A percentile compares a stretch with the other conserved stretches of the same genome.
These are phyloP conservation scores for Lapara coniferarum DNA, from an alignment of 2,888 invertebrate species.

Conservation along the genomic window DNA sequence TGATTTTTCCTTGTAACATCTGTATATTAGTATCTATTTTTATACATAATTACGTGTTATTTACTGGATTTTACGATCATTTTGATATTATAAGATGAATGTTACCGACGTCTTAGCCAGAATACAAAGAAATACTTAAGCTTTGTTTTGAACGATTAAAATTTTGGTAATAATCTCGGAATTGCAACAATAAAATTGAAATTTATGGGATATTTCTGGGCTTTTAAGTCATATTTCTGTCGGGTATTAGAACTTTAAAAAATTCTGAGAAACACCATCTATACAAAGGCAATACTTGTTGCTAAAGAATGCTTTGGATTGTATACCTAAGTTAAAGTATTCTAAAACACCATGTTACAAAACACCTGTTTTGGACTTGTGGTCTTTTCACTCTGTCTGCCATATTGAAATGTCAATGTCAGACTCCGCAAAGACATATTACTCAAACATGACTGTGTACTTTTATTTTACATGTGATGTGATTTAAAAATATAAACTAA, in stretches of 20 bases:
- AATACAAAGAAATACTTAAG: background rate
- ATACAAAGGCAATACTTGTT: background rate
- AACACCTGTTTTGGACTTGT: slow-evolving; percentile 16
- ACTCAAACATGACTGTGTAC: slow-evolving; percentile 1
- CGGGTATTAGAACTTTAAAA: background rate
- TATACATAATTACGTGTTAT: no score
- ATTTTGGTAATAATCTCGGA: no score
- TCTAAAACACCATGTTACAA: slow-evolving; percentile 5
- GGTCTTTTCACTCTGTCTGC: slow-evolving; percentile 20
- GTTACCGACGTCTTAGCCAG: background rate
- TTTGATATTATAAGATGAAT: background rate
- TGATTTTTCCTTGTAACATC: background rate
- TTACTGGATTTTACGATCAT: no score
- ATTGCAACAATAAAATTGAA: no score
- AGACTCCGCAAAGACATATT: background rate
- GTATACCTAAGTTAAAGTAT: background rate
- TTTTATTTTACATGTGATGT: background rate
- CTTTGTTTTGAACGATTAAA: background rate
- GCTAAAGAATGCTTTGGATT: background rate
- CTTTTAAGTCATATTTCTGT: background rate
- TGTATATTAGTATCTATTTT: background rate
- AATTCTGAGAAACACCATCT: background rate
- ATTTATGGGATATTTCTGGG: background rate
- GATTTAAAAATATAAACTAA: slow-evolving; percentile 4
- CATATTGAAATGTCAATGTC: slow-evolving; percentile 10